A percentile compares a stretch with the other conserved stretches of the same genome.
phyloP scores from a whole-genome alignment of 2,113 vertebrate species.

The Silurus asotus region DNA sequence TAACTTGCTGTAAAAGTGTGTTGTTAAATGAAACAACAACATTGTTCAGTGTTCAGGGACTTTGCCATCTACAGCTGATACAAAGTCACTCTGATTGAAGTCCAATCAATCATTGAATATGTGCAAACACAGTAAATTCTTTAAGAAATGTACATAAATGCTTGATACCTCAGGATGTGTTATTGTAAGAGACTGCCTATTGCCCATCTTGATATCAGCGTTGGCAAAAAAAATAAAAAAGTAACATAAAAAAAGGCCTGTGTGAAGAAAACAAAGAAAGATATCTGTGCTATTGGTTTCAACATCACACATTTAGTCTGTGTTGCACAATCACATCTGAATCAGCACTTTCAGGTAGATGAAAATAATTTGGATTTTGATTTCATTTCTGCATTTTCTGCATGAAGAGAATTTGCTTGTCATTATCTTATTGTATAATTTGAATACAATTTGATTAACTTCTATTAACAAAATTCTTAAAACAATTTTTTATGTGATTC shows the following conservation, averaged over 20 bases:
- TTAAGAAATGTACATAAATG: not conserved
- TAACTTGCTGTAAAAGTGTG: not conserved
- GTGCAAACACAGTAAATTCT: not conserved
- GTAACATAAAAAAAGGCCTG: not conserved
- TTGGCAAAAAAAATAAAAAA: not conserved
- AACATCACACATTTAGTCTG: not conserved
- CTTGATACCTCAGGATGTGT: conserved; percentile 58
- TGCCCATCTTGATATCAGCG: conserved; percentile 67
- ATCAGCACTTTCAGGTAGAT: not conserved
- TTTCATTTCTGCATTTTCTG: not conserved
- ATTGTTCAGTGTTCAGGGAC: not conserved
- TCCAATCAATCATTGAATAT: not conserved
- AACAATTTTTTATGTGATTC: not conserved
- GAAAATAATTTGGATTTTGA: not conserved
- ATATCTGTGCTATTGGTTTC: not conserved
- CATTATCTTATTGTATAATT: not conserved
- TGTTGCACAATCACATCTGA: not conserved
- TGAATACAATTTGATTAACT: not conserved
- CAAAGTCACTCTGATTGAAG: not conserved
- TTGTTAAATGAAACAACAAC: not conserved
- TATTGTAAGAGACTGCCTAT: conserved; percentile 56
- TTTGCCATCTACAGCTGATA: not conserved
- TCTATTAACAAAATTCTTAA: not conserved
- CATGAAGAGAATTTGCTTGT: not conserved
- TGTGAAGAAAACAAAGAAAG: conserved; percentile 8